Evolutionary conservation across 2,113 vertebrate genomes (phyloP), one percentile per base, ranked within the genome.

Genomic region (Empidonax alnorum): DNA sequence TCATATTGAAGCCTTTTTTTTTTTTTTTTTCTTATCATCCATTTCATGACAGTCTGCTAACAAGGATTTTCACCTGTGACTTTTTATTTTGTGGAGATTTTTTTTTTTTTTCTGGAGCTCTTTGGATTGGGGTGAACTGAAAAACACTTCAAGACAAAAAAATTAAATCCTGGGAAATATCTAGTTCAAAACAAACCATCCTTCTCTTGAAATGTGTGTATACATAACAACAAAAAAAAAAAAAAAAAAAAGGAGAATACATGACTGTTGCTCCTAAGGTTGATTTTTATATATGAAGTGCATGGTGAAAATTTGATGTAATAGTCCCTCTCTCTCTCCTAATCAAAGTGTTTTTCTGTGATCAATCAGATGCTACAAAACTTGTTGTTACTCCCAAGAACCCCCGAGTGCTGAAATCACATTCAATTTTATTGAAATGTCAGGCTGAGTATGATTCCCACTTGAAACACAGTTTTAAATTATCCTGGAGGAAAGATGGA

Each of bases 401-500:
- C 94, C 98, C 98, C 73, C 97, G 96, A 58, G 97, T 99, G 95
- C 84, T 98, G 94, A 98, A 97, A 79, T 98, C 98, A 7, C 98
- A 98, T 68, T 96, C 97, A 0, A 94, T 99, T 75, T 98, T 98
- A 95, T 96, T 99, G 95, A 98, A 97, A 68, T 99, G 99, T 90
- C 98, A 98, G 66, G 98, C 97, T 84, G 96, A 97, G 85, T 99
- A 98, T 25, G 99, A 99, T 93, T 90, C 97, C 58, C 98, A 99
- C 95, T 98, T 99, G 96, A 98, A 94, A 91, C 90, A 97, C 42
- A 98, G 98, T 71, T 98, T 99, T 98, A 98, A 98, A 96, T 97
- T 99, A 95, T 98, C 98, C 56, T 99, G 99, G 99, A 98, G 98
- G 85, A 99, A 99, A 96, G 98, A 99, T 59, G 98, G 98, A 53